Base-by-base conservation (phyloP, 2,113 vertebrate species). In the Hydrochoerus hydrochaeris region DNA sequence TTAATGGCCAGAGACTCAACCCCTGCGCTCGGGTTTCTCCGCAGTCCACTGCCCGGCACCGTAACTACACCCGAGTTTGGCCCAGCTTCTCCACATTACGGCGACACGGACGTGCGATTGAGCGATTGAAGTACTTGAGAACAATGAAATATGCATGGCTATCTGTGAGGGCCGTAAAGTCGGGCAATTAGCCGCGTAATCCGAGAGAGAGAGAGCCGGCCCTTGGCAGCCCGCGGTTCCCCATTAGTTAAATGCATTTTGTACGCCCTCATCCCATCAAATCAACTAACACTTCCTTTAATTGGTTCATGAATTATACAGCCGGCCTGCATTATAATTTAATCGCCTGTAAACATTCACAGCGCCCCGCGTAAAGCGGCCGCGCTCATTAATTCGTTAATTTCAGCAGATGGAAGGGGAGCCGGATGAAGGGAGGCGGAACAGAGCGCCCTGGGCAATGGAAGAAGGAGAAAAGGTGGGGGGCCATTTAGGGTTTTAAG, bases 261-360 rank as follows among this genome's bases (percentile, higher is more conserved):
- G 99, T 99, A 99, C 99, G 99, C 99, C 99, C 99, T 99, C 99
- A 99, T 99, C 99, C 99, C 99, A 99, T 99, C 99, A 99, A 99
- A 99, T 99, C 99, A 99, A 99, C 99, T 99, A 99, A 99, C 99
- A 99, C 99, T 99, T 99, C 99, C 99, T 99, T 99, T 99, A 99
- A 99, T 99, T 99, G 99, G 99, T 98, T 99, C 99, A 99, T 99
- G 99, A 99, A 99, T 99, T 99, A 99, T 99, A 99, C 99, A 99
- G 99, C 99, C 98, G 98, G 98, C 98, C 98, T 96, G 97, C 99
- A 99, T 99, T 99, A 99, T 99, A 99, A 99, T 99, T 99, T 99
- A 99, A 99, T 99, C 99, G 99, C 99, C 99, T 99, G 99, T 99
- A 99, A 99, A 99, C 99, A 99, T 99, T 99, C 99, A 99, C 96